Base-by-base conservation (phyloP, 2,888 invertebrate genomes). In the Chloroclystis v-ata region DNA sequence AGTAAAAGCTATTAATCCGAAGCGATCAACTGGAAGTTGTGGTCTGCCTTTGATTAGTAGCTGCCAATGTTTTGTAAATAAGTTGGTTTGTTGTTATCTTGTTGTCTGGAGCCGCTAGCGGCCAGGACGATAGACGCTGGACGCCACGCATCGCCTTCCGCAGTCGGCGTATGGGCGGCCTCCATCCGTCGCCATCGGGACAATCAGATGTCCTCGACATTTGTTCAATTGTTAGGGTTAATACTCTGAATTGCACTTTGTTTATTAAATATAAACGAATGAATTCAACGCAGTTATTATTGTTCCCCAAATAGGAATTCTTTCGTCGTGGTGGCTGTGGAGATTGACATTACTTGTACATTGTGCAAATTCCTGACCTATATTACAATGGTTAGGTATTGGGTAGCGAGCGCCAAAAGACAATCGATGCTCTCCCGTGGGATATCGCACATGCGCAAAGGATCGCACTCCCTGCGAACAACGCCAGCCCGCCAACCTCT, bases 261-360 rank as follows among this genome's bases (percentile, higher is more conserved):
- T 87, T 88, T 87, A 89, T 86, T 86, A 86, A 89, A 89, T 89
- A 88, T 88, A 87, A 88, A 89, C 82, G 82, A 88, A 86, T 84
- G 79, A 85, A 84, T 78, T 65, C 67, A 67, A 44, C 35, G 57
- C 57, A 69, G 64, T 80, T 75, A 78, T 65, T 60, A 70, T 72
- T 64, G 33, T 29, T 48, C n/a, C 39, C 41, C 30, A 29, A 10
- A 25, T 37, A 33, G 12, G 28, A 33, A 43, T 43, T 43, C 46
- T 28, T 43, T 32, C 37, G 33, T n/a, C 40, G 8, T 44, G 37
- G 47, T 43, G 29, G 6, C 28, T 45, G 49, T 43, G 44, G 39
- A 46, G 50, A 43, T 46, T 56, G 46, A 47, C 51, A 47, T 44
- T 32, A 49, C 47, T 52, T 28, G 46, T 55, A 55, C 49, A 55